Percentiles rank a stretch among this genome's conserved stretches.
These are phyloP conservation scores for Scaptomyza tumidula DNA, from an alignment of 2,888 invertebrate genomes.

Conservation along the genomic window DNA sequence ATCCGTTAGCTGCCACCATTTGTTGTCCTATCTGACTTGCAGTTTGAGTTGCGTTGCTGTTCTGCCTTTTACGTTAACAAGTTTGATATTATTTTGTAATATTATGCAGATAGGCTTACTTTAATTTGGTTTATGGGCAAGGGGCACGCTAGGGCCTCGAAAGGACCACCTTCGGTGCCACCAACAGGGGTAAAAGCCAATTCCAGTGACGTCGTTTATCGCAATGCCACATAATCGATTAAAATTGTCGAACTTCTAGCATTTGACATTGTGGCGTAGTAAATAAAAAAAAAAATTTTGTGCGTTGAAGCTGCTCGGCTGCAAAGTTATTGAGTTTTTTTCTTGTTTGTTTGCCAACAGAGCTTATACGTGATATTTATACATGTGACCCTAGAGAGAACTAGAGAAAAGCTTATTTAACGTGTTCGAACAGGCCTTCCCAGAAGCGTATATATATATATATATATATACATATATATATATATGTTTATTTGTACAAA, in stretches of 20 bases:
- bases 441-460: not conserved
- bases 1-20: conserved; percentile 18
- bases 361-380: conserved; percentile 37
- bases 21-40: conserved; percentile 23
- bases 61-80: conserved; percentile 48
- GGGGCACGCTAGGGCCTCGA: conserved; percentile 43
- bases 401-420: not conserved
- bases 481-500: not conserved
- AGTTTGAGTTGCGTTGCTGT: conserved; percentile 1
- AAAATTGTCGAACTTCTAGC: conserved; percentile 34
- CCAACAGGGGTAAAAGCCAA: conserved; percentile 25
- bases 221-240: conserved; percentile 48
- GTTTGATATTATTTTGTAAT: conserved; percentile 45
- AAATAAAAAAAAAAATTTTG: no score
- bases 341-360: conserved; percentile 24
- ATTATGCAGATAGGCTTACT: no score
- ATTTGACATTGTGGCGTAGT: conserved; percentile 27
- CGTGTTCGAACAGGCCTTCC: not conserved
- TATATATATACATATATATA: not conserved
- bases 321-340: conserved; percentile 26
- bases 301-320: not conserved
- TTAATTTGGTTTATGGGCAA: conserved; percentile 44
- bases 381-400: conserved; percentile 1
- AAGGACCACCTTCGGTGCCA: conserved; percentile 3
- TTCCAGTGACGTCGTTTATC: conserved; percentile 40